phyloP scores from a whole-genome alignment of 2,888 invertebrate genomes.

The Drosophila merina region DNA sequence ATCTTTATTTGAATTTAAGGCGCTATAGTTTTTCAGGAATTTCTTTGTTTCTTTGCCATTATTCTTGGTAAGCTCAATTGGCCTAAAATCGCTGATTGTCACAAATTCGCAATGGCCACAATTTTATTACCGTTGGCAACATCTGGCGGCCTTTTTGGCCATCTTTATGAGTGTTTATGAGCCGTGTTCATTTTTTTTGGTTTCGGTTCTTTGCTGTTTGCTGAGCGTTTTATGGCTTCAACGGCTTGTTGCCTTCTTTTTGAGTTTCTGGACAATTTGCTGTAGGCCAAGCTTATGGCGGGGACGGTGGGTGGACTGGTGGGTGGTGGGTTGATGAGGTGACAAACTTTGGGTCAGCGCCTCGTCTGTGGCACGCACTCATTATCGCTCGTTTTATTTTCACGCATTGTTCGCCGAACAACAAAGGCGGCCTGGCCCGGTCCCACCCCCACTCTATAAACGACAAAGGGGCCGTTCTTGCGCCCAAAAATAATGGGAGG shows the following conservation, averaged over 20 bases:
- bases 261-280: slow-evolving; percentile 37
- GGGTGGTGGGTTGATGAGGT: slow-evolving; percentile 11
- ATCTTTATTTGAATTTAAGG: background rate
- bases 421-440: slow-evolving; percentile 1
- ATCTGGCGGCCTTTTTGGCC: slow-evolving; percentile 11
- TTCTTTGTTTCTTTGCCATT: background rate
- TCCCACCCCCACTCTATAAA: slow-evolving; percentile 2
- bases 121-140: slow-evolving; percentile 14
- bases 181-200: slow-evolving; percentile 35
- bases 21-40: background rate
- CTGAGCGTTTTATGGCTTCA: slow-evolving; percentile 53
- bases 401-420: slow-evolving; percentile 61
- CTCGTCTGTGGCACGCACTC: slow-evolving; percentile 59
- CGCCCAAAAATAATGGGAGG: slow-evolving; percentile 58
- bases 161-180: slow-evolving; percentile 32
- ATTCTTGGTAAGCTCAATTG: slow-evolving; percentile 12
- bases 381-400: slow-evolving; percentile 69
- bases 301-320: slow-evolving; percentile 12
- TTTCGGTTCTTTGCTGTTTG: slow-evolving; percentile 30
- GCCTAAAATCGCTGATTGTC: slow-evolving; percentile 9
- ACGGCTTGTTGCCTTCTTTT: slow-evolving; percentile 73
- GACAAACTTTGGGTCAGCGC: slow-evolving; percentile 46
- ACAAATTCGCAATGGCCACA: slow-evolving; percentile 15
- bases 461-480: slow-evolving; percentile 47
- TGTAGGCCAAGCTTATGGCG: background rate